Evolutionary conservation across 2,113 vertebrate genomes (phyloP), one percentile per base, ranked within the genome.

Genomic region (Uria lomvia): DNA sequence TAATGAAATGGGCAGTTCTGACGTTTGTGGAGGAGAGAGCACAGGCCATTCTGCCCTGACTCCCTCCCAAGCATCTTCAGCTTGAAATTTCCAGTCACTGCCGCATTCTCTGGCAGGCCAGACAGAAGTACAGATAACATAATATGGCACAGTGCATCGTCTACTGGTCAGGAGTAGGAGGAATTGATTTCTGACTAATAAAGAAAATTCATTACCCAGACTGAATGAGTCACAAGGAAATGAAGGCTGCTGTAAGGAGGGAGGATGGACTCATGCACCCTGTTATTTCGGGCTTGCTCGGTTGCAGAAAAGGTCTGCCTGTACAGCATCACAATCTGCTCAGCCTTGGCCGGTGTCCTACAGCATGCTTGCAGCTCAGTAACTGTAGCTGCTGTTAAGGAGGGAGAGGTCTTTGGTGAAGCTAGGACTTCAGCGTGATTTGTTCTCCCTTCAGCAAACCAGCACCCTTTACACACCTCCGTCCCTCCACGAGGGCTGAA

Each of bases 151-250:
- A 59, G 90, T 4, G n/a, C 60, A 78, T 93, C 36, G 6, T 87
- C 84, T 95, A 50, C 88, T 91, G 95, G 86, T 34, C 93, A 87
- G 91, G 72, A 94, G 95, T 52, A 88, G 90, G 91, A 95, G 88
- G 89, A 94, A 95, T 90, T 94, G 87, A 94, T 97, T 97, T 83
- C 91, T 95, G 88, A 96, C 92, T 97, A 96, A 96, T 91, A 95
- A 77, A 85, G 89, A 87, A 96, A 97, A 96, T 88, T 92, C 78
- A 92, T 95, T 96, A 84, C 86, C 83, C 93, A 90, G 90, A 43
- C 80, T 81, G 91, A 78, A 66, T 97, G 92, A 97, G 70, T 97
- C 94, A 95, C 34, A 81, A 82, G 94, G 90, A 92, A 92, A 90
- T 8, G 91, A 96, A 91, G 49, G 87, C 77, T 96, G 93, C 81